phyloP scores from a whole-genome alignment of 2,797 vertebrate genomes.

The Morelia viridis region DNA sequence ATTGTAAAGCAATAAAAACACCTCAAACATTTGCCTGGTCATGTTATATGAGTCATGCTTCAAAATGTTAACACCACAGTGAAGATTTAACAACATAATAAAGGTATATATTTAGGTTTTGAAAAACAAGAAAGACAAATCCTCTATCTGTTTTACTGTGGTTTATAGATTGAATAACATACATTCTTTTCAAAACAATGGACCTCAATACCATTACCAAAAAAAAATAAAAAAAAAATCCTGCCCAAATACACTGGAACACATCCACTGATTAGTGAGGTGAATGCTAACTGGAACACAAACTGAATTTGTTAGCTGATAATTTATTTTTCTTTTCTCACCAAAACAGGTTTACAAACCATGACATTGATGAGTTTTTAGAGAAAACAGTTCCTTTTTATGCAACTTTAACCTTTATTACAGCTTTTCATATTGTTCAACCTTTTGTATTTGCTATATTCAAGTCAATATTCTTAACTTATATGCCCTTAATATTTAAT shows the following conservation, averaged over 20 bases:
- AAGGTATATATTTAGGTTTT: neutral
- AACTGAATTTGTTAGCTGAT: neutral
- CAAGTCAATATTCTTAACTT: neutral
- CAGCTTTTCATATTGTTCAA: neutral
- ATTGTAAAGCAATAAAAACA: neutral
- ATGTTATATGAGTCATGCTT: neutral
- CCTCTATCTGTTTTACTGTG: neutral
- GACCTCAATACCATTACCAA: neutral
- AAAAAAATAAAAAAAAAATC: neutral
- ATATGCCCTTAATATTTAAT: neutral
- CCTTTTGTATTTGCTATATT: neutral
- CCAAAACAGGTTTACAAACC: neutral
- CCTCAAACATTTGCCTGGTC: neutral
- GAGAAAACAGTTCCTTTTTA: neutral
- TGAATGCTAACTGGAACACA: neutral
- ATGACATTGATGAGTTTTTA: neutral
- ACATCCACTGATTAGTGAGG: neutral
- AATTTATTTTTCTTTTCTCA: neutral
- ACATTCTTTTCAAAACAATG: neutral
- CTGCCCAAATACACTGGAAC: neutral
- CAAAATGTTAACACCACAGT: neutral
- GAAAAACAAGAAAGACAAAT: constrained; percentile 2
- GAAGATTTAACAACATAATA: constrained; percentile 6
- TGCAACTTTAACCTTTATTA: neutral
- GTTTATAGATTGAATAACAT: neutral